These are phyloP conservation scores for Stenodema calcarata DNA, from an alignment of 2,888 invertebrate species.

Conservation along the genomic window DNA sequence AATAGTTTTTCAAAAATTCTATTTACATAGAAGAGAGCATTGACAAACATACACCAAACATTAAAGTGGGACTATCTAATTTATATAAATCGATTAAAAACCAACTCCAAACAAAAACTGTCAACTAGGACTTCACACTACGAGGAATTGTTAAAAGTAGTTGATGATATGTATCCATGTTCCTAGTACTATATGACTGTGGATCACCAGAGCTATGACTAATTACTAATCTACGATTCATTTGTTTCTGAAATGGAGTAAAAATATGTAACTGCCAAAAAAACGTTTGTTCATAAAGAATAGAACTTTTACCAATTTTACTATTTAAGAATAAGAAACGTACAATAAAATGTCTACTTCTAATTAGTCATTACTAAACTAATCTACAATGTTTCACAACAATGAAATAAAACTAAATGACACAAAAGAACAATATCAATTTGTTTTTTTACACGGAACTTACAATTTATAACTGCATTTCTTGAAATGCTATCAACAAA, in stretches of 20 bases:
- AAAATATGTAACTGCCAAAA: conserved; percentile 26
- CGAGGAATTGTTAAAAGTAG: conserved; percentile 6
- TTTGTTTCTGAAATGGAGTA: conserved; percentile 13
- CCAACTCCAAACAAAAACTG: conserved; percentile 37
- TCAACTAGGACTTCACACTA: conserved; percentile 43
- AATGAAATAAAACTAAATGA: conserved; percentile 50
- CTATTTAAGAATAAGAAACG: conserved; percentile 31
- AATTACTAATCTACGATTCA: conserved; percentile 32
- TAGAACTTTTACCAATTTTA: conserved; percentile 28
- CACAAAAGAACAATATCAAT: conserved; percentile 50
- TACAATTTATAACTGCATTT: conserved; percentile 51
- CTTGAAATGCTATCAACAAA: conserved; percentile 52
- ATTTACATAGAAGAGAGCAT: conserved; percentile 46
- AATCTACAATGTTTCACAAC: conserved; percentile 50
- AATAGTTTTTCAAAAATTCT: conserved; percentile 9
- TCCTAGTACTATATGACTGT: conserved; percentile 33
- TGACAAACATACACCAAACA: conserved; percentile 52
- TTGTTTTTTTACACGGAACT: conserved; percentile 49
- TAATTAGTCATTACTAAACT: conserved; percentile 50
- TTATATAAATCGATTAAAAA: conserved; percentile 33
- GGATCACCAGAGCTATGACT: conserved; percentile 34
- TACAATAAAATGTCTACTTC: conserved; percentile 49
- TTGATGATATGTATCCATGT: conserved; percentile 7
- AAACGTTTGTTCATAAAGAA: conserved; percentile 17
- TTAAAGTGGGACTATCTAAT: conserved; percentile 51